These are phyloP conservation scores for Styela plicata DNA, from an alignment of 23 tunicate genomes.

Conservation along the genomic window DNA sequence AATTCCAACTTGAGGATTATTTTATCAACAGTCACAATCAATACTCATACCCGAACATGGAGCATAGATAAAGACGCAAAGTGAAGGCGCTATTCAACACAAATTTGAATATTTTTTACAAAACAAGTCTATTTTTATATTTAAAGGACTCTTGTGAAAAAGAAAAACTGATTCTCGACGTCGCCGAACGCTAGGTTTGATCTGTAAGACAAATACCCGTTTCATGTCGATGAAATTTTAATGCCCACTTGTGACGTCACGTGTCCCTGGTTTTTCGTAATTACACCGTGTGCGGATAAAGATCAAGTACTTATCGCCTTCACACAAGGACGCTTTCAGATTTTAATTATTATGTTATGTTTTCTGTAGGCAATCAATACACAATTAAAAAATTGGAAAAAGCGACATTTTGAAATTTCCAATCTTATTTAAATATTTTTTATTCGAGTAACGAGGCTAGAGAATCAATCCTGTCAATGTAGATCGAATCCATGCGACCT, in stretches of 20 bases:
- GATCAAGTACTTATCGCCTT: neutral
- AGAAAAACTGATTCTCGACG: neutral
- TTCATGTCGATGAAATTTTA: conserved; percentile 8
- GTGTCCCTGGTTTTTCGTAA: neutral
- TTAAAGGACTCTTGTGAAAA: neutral
- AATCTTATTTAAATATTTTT: too few relatives aligned
- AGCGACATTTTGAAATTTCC: too few relatives aligned
- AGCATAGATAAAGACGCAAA: too few relatives aligned
- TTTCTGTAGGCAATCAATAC: neutral
- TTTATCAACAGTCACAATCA: too few relatives aligned
- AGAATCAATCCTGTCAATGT: too few relatives aligned
- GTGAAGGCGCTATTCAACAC: too few relatives aligned
- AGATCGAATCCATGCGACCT: too few relatives aligned
- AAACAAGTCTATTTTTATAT: neutral
- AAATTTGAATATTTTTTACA: neutral
- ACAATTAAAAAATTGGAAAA: too few relatives aligned
- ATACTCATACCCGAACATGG: too few relatives aligned
- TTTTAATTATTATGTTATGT: neutral
- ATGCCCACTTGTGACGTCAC: conserved; percentile 30
- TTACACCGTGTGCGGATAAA: neutral
- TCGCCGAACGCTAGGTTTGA: neutral
- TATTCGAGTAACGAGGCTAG: too few relatives aligned
- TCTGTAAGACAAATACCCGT: neutral
- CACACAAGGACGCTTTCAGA: neutral
- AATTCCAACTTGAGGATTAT: neutral